A percentile compares a stretch with the other conserved stretches of the same genome.
phyloP scores from a whole-genome alignment of 2,797 vertebrate genomes.

The Phyllotis vaccarum region DNA sequence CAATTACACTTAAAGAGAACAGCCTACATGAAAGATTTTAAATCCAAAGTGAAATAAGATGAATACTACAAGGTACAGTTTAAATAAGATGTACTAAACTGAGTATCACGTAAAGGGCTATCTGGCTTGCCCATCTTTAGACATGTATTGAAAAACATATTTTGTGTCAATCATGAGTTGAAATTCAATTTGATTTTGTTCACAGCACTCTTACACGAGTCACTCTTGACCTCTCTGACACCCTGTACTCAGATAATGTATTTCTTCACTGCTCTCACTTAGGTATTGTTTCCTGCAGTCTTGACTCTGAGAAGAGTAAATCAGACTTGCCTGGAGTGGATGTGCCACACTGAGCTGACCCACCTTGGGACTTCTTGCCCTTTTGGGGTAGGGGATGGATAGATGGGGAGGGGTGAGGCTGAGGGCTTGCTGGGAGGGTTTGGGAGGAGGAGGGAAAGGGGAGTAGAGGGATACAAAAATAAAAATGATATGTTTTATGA shows the following conservation, averaged over 20 bases:
- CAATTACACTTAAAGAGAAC: background rate
- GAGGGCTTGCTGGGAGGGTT: no score
- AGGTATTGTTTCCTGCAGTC: no score
- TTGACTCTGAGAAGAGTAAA: no score
- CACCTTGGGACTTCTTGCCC: no score
- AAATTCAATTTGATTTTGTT: conserved; percentile 45
- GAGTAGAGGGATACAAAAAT: no score
- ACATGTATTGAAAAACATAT: background rate
- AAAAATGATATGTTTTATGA: no score
- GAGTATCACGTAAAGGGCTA: background rate
- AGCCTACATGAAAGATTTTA: background rate
- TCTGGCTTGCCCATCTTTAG: background rate
- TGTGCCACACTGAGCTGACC: no score
- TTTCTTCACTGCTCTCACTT: background rate
- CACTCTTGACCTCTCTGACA: background rate
- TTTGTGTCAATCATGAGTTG: background rate
- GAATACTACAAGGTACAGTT: background rate
- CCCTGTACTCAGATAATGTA: background rate
- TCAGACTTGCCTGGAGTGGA: no score
- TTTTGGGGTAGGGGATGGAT: no score
- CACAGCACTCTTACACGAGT: background rate
- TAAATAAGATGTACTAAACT: background rate
- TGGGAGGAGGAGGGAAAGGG: no score
- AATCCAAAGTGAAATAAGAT: background rate
- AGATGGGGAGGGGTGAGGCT: no score